Evolutionary conservation across 2,888 invertebrate genomes (phyloP).

Genomic region (Megaustenia siamemsis): DNA sequence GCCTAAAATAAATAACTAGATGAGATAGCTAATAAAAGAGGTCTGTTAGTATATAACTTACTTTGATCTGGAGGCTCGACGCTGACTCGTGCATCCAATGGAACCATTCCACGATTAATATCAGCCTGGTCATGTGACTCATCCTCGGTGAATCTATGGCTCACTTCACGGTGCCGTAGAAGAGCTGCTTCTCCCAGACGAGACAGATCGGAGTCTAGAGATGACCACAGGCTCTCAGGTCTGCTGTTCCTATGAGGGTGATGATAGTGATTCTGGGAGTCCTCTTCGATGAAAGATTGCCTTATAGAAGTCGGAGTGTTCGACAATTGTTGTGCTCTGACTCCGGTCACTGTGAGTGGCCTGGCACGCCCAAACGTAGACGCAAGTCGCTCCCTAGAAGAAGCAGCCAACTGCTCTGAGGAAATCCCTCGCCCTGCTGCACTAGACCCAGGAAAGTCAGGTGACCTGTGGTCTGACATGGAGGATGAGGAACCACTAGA

Average conservation of each 20-base stretch:
- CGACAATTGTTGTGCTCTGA: background rate
- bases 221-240: background rate
- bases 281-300: background rate
- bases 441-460: conserved; percentile 6
- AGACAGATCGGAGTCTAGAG: background rate
- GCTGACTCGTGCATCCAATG: background rate
- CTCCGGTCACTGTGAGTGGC: background rate
- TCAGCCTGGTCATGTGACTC: background rate
- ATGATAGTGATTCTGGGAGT: background rate
- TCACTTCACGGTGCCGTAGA: conserved; percentile 18
- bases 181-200: conserved; percentile 26
- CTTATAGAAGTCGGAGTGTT: background rate
- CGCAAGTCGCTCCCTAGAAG: conserved; percentile 24
- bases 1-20: no score
- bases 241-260: background rate
- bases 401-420: conserved; percentile 23
- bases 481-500: conserved; percentile 49
- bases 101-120: background rate
- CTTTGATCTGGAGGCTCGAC: conserved; percentile 18
- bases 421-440: background rate
- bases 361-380: conserved; percentile 4
- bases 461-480: conserved; percentile 34
- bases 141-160: background rate
- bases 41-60: no score
- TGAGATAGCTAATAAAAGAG: background rate